Percentiles rank a stretch among this genome's conserved stretches.
These are phyloP conservation scores for Caenorhabditis wallacei DNA, from an alignment of 2,888 invertebrate species.

Conservation along the genomic window DNA sequence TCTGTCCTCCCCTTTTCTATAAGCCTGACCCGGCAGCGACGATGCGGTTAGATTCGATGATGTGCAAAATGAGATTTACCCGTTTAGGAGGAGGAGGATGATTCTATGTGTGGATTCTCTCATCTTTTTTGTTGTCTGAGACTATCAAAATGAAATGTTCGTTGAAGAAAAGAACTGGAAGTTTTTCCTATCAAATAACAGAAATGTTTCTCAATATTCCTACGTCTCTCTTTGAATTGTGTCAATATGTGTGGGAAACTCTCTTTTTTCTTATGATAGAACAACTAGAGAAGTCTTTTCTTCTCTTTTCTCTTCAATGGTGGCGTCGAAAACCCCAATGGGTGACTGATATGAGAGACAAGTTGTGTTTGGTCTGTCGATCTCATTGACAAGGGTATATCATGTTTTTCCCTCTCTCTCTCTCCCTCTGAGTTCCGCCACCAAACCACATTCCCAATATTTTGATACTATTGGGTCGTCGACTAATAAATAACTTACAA, in stretches of 20 bases:
- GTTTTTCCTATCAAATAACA: background rate
- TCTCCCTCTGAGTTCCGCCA: too few species aligned
- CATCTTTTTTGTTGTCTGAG: constrained; percentile 21
- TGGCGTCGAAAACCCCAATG: constrained; percentile 11
- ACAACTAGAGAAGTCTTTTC: constrained; percentile 4
- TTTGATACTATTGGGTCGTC: background rate
- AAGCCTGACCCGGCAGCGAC: background rate
- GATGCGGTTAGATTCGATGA: constrained; percentile 36
- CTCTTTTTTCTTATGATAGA: constrained; percentile 28
- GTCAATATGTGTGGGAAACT: constrained; percentile 29
- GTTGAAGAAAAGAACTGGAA: background rate
- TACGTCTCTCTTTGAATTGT: constrained; percentile 1
- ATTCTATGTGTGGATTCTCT: constrained; percentile 25
- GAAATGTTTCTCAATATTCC: background rate
- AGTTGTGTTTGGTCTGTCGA: constrained; percentile 40
- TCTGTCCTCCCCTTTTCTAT: background rate
- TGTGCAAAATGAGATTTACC: constrained; percentile 58
- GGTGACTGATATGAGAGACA: constrained; percentile 57
- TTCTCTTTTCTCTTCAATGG: background rate
- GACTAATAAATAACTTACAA: constrained; percentile 18
- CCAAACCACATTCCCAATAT: constrained; percentile 7
- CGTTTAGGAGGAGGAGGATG: constrained; percentile 29
- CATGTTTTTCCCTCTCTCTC: constrained; percentile 6
- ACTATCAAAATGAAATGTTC: constrained; percentile 15
- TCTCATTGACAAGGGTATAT: constrained; percentile 40